Percentiles rank a stretch among this genome's conserved stretches.
Evolutionary conservation across 1,140 invertebrate genomes (phyloP).

Genomic region (Euglossa dilemma): DNA sequence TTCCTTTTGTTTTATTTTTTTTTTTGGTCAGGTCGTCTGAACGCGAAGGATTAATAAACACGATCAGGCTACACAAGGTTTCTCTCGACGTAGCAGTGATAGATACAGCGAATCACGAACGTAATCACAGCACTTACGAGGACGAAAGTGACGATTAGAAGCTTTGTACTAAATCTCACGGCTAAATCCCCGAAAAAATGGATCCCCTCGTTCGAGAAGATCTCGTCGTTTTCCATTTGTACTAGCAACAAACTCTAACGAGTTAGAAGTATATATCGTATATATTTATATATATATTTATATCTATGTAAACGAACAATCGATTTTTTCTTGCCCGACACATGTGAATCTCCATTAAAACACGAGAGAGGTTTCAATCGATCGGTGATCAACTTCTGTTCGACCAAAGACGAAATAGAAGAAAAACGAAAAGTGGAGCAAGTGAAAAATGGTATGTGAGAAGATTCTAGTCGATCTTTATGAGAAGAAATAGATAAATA

Average conservation of each 20-base stretch:
- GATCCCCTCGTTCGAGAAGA: constrained; percentile 6
- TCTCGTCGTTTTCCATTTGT: constrained; percentile 37
- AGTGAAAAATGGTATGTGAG: background rate
- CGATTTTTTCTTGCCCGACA: constrained; percentile 2
- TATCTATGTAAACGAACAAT: constrained; percentile 10
- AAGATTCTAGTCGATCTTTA: no score
- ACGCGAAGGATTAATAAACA: background rate
- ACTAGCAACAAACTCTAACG: constrained; percentile 41
- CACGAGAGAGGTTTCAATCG: background rate
- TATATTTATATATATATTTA: constrained; percentile 12
- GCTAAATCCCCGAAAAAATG: constrained; percentile 13
- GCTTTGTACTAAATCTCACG: constrained; percentile 50
- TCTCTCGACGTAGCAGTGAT: constrained; percentile 44
- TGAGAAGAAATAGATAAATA: constrained; percentile 10
- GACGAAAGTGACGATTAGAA: constrained; percentile 41
- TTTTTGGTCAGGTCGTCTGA: constrained; percentile 1
- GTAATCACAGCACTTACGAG: constrained; percentile 46
- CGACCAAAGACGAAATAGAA: background rate
- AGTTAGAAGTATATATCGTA: constrained; percentile 23
- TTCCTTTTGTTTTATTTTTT: no score
- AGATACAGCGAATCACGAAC: constrained; percentile 29
- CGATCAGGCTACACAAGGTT: background rate
- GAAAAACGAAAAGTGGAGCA: background rate
- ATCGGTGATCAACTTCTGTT: background rate
- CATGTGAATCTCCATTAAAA: background rate